These are phyloP conservation scores for Margarornis squamiger DNA, from an alignment of 2,797 vertebrate species.

Conservation along the genomic window DNA sequence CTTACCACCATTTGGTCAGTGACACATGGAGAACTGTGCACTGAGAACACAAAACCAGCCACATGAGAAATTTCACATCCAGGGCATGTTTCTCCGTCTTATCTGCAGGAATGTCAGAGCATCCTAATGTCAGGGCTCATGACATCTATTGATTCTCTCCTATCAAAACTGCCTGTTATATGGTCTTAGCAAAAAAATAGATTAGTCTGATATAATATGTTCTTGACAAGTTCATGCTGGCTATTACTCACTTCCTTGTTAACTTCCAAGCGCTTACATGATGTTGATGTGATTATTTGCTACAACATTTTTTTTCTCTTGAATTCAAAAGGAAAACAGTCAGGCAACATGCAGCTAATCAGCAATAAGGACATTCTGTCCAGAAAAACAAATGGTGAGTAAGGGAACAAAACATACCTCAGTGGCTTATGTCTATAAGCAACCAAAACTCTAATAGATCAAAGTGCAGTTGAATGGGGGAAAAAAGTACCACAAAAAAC, in stretches of 20 bases:
- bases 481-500: too few relatives aligned
- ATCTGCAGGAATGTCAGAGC: neutral
- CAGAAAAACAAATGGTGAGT: neutral
- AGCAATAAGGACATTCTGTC: neutral
- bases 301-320: neutral
- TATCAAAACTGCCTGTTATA: neutral
- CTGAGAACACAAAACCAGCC: neutral
- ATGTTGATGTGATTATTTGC: slow-evolving; percentile 2
- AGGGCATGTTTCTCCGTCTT: neutral
- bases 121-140: neutral
- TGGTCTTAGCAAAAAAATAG: neutral
- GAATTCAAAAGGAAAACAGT: neutral
- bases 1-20: neutral
- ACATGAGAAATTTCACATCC: neutral
- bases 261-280: neutral
- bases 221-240: neutral
- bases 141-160: neutral
- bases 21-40: neutral
- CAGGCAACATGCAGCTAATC: neutral
- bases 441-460: neutral
- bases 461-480: neutral
- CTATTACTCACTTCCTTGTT: neutral
- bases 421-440: neutral
- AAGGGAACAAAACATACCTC: neutral
- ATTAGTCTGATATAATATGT: neutral